Evolutionary conservation across 1,140 invertebrate genomes (phyloP), one percentile per base, ranked within the genome.

Genomic region (Hyposmocoma kahamanoa): DNA sequence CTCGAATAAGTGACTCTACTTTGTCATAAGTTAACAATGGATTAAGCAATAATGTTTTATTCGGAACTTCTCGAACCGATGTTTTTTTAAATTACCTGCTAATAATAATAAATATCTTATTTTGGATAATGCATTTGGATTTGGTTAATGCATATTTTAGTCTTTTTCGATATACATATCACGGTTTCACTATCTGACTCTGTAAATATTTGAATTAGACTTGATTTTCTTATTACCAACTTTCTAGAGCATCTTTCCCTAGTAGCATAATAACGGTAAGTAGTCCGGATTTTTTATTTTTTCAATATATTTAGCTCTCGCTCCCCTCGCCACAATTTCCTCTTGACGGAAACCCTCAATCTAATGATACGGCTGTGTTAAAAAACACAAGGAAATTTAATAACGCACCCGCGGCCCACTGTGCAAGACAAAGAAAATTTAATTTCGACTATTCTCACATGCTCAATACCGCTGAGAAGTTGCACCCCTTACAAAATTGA

Each of bases 361-460:
- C 82, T 85, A 87, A 87, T 85, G 84, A 85, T 87, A 87, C 81
- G 82, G 75, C 73, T 82, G 75, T 79, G 82, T 87, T 87, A 84
- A 87, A 86, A 86, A 87, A 85, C 81, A 87, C 84, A 82, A 82
- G 84, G 81, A 87, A 87, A 87, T 87, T 87, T 87, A 87, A 87
- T 87, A 87, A 85, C 81, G 77, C 68, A 67, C 64, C 74, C 64
- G 58, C 59, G 70, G 66, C 69, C 63, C 64, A 63, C 62, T 49
- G 58, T 59, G 72, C 69, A 80, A 84, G 80, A 83, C 82, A 85
- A 85, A 85, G 79, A 80, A 83, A 83, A 83, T 83, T 83, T 77
- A 85, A 85, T 83, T 83, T 76, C 67, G 52, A 77, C 76, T 76
- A 85, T 83, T 85, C 79, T 79, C 79, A 85, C 76, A 85, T 83